Evolutionary conservation across 1,140 invertebrate species (phyloP).

Genomic region (Brachionus rubens): DNA sequence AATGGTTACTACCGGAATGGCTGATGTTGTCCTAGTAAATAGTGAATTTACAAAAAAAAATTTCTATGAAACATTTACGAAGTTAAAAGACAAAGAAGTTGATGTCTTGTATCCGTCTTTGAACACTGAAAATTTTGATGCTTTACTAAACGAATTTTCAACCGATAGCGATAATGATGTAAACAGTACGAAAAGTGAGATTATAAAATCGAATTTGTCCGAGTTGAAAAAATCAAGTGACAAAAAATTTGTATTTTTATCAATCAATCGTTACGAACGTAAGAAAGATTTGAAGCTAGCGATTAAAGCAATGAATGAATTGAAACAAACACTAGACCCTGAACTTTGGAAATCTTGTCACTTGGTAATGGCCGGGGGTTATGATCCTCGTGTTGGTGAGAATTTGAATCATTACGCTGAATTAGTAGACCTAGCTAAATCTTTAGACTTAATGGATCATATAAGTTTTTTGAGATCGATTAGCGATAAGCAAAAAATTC

Average conservation of each 20-base stretch:
- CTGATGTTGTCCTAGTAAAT: constrained; percentile 85
- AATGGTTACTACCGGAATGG: constrained; percentile 77
- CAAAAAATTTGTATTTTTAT: constrained; percentile 66
- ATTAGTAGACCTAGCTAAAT: constrained; percentile 67
- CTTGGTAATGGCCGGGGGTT: constrained; percentile 93
- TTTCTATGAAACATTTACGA: constrained; percentile 59
- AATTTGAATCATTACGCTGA: constrained; percentile 84
- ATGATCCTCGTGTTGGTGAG: constrained; percentile 81
- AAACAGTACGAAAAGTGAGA: neutral
- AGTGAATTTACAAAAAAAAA: constrained; percentile 76
- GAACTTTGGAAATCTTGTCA: constrained; percentile 61
- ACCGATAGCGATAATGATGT: neutral
- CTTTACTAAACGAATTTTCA: neutral
- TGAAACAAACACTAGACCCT: constrained; percentile 53
- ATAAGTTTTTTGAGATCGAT: constrained; percentile 70
- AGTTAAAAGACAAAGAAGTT: constrained; percentile 55
- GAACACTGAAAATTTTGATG: constrained; percentile 64
- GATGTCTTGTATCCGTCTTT: constrained; percentile 91
- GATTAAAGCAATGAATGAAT: constrained; percentile 71
- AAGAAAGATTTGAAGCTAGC: constrained; percentile 90
- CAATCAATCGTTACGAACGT: constrained; percentile 93
- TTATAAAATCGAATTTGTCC: neutral
- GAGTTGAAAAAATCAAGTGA: constrained; percentile 5
- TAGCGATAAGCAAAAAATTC: constrained; percentile 76
- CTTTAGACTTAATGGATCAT: constrained; percentile 64